A percentile compares a stretch with the other conserved stretches of the same genome.
phyloP scores from a whole-genome alignment of 2,113 vertebrate species.

The Bucco capensis region DNA sequence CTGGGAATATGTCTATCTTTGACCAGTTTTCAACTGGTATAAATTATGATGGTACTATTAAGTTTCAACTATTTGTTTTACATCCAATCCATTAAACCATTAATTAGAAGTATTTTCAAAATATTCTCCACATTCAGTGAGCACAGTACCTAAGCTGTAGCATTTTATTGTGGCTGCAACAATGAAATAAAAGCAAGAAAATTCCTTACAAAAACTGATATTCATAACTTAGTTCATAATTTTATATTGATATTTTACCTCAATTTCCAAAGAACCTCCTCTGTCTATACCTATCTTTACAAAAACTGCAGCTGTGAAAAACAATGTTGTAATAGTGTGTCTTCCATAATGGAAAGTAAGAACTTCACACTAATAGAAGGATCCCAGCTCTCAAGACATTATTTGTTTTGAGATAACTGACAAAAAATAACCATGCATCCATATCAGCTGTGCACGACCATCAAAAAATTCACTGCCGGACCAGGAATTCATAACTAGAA shows the following conservation, averaged over 20 bases:
- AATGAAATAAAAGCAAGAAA: background rate
- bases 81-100: background rate
- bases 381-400: background rate
- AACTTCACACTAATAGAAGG: background rate
- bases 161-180: background rate
- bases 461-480: background rate
- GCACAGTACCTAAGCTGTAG: rapidly evolving
- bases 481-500: background rate
- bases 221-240: background rate
- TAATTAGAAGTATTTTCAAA: background rate
- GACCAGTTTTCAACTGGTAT: background rate
- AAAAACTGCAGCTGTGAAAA: background rate
- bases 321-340: background rate
- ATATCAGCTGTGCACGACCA: background rate
- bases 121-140: background rate
- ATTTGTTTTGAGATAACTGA: background rate
- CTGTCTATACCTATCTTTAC: background rate
- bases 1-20: background rate
- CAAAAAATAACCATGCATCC: background rate
- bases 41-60: background rate
- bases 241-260: background rate
- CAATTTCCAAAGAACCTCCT: background rate
- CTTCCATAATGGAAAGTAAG: background rate
- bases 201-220: background rate
- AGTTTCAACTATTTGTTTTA: background rate